Conservation (phyloP, 2,113 vertebrate genomes). For the Cairina moschata region DNA sequence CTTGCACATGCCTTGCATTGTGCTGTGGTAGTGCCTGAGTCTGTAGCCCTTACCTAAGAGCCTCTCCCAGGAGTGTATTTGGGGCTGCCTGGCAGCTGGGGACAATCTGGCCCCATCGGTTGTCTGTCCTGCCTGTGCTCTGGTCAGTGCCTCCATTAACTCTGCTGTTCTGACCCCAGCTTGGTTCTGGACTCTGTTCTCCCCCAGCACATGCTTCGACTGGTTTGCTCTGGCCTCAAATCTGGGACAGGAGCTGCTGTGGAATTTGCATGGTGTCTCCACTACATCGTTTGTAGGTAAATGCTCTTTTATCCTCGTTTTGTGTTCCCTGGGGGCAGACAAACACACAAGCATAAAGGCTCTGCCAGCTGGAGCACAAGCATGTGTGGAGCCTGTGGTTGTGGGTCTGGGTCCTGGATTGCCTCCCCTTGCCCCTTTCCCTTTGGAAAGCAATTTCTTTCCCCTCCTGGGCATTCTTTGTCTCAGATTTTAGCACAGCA, state of each 20-base stretch:
- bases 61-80: background rate
- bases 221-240: constrained; percentile 79
- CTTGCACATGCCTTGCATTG: background rate
- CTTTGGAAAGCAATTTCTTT: background rate
- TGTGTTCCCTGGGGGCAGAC: background rate
- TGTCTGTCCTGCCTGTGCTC: background rate
- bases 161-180: constrained; percentile 70
- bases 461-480: background rate
- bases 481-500: rapidly evolving
- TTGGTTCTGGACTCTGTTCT: constrained; percentile 82
- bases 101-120: background rate
- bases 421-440: background rate
- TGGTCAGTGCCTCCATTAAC: background rate
- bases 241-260: constrained; percentile 82
- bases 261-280: constrained; percentile 95
- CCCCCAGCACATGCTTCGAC: constrained; percentile 80
- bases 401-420: background rate
- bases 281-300: constrained; percentile 92
- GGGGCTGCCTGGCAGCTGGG: background rate
- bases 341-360: rapidly evolving
- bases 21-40: background rate
- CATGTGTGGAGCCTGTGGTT: background rate
- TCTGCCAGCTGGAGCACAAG: background rate
- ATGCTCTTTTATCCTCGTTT: background rate
- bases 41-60: background rate